Evolutionary conservation across 2,888 invertebrate species (phyloP).

Genomic region (Tipula confusa): DNA sequence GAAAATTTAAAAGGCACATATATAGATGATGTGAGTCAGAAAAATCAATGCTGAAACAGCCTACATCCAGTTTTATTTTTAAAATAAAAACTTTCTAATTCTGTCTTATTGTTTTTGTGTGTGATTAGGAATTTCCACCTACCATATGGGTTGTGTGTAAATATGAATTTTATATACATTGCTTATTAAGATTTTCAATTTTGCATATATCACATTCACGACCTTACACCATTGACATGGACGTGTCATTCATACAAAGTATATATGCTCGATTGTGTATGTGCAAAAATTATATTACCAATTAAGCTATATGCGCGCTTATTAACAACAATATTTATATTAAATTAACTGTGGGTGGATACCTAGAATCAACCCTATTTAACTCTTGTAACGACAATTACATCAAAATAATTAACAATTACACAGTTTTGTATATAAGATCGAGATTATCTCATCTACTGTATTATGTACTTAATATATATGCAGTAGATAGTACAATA

Average conservation of each 20-base stretch:
- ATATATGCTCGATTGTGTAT: too few species aligned
- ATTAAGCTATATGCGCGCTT: neutral
- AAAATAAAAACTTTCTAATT: neutral
- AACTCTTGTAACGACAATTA: neutral
- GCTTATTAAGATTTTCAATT: neutral
- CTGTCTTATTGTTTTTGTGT: neutral
- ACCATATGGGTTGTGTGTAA: neutral
- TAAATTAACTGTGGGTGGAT: neutral
- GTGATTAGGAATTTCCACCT: neutral
- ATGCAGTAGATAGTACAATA: neutral
- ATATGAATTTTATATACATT: neutral
- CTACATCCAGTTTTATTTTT: neutral
- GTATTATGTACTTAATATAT: too few species aligned
- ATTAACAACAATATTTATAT: neutral
- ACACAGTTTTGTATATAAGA: neutral
- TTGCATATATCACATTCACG: neutral
- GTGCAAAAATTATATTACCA: neutral
- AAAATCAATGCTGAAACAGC: neutral
- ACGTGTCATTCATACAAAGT: neutral
- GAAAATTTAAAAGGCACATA: too few species aligned
- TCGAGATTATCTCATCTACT: neutral
- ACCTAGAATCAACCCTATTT: neutral
- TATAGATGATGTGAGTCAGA: neutral
- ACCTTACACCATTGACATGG: neutral
- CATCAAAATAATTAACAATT: constrained; percentile 3